These are phyloP conservation scores for Mus minutoides DNA, from an alignment of 2,797 vertebrate genomes.

Conservation along the genomic window DNA sequence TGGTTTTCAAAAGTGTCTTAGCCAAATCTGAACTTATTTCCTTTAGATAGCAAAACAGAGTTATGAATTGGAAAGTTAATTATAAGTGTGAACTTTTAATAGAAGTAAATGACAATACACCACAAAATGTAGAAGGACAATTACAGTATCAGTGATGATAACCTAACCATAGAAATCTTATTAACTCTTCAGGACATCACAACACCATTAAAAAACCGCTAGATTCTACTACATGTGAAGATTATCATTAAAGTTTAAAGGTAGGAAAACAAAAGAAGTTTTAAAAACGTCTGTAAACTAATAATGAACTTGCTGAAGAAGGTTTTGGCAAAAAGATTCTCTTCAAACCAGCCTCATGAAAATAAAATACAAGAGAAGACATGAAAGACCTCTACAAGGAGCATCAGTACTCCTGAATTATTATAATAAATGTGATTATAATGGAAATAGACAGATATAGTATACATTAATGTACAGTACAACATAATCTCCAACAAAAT, in stretches of 20 bases:
- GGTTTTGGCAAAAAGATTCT: neutral
- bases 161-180: neutral
- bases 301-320: neutral
- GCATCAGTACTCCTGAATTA: neutral
- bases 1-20: neutral
- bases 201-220: neutral
- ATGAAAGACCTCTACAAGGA: neutral
- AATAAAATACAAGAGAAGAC: neutral
- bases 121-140: neutral
- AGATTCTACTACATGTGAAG: neutral
- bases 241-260: neutral
- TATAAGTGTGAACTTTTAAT: neutral
- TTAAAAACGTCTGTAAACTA: neutral
- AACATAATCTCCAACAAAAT: neutral
- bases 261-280: neutral
- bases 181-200: neutral
- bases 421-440: neutral
- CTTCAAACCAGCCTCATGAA: neutral
- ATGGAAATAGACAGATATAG: neutral
- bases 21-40: neutral
- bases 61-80: neutral
- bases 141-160: neutral
- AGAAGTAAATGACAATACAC: neutral
- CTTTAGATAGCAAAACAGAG: no score
- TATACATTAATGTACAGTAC: neutral